Percentiles rank a stretch among this genome's conserved stretches.
Evolutionary conservation across 2,888 invertebrate species (phyloP).

Genomic region (Frankliniella intonsa): DNA sequence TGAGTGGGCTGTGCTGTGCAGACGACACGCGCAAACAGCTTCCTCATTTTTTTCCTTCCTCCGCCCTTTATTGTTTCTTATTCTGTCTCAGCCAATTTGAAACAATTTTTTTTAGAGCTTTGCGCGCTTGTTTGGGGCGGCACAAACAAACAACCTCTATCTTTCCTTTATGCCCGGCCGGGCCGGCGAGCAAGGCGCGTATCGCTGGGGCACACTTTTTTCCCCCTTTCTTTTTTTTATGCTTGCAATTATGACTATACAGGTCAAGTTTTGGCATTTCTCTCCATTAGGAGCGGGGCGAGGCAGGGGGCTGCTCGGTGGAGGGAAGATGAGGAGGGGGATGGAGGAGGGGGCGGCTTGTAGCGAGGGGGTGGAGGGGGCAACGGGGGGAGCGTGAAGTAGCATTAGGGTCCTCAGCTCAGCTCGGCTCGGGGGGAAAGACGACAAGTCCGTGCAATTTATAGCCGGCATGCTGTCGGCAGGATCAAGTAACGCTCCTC

Average conservation of each 20-base stretch:
- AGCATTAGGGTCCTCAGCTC: background rate
- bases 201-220: no score
- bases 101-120: no score
- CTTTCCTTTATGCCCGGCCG: no score
- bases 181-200: no score
- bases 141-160: no score
- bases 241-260: constrained; percentile 1
- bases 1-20: no score
- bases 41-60: background rate
- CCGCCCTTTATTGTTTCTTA: background rate
- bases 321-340: background rate
- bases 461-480: background rate
- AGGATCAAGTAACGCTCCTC: background rate
- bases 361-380: background rate
- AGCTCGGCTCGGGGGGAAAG: background rate
- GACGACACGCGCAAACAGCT: no score
- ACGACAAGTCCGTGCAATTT: background rate
- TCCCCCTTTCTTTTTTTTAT: background rate
- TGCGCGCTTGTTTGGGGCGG: no score
- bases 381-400: background rate
- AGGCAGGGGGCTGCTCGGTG: background rate
- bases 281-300: constrained; percentile 1
- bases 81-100: background rate
- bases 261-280: constrained; percentile 24
- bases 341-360: background rate